Percentiles rank a stretch among this genome's conserved stretches.
These are phyloP conservation scores for Chloroceryle inda DNA, from an alignment of 2,797 vertebrate species.

Conservation along the genomic window DNA sequence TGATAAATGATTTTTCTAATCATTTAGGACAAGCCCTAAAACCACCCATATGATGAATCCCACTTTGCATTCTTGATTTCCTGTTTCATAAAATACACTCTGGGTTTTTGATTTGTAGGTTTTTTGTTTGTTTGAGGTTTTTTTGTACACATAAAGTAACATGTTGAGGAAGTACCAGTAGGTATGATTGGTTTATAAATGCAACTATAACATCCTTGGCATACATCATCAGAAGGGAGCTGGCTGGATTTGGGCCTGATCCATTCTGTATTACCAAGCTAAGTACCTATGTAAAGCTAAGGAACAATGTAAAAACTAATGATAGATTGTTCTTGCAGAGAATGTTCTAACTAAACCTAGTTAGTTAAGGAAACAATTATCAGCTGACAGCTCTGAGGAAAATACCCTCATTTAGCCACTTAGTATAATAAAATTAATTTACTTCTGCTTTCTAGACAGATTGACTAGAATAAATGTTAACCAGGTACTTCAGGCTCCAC, in stretches of 20 bases:
- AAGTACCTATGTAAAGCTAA: not conserved
- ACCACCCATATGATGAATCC: not conserved
- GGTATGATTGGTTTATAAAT: not conserved
- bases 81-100: not conserved
- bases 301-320: not conserved
- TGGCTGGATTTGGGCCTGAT: not conserved
- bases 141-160: not conserved
- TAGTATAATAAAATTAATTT: constrained; percentile 9
- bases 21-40: not conserved
- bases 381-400: not conserved
- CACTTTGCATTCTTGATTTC: not conserved
- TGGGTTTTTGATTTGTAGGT: too few relatives aligned
- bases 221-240: not conserved
- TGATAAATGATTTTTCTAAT: not conserved
- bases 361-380: constrained; percentile 23
- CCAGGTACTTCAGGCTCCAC: not conserved
- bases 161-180: not conserved
- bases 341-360: not conserved
- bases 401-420: not conserved
- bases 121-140: too few relatives aligned
- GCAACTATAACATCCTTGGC: not conserved
- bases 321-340: not conserved
- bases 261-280: not conserved
- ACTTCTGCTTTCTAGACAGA: not conserved
- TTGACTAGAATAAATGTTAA: not conserved